Evolutionary conservation across 2,113 vertebrate species (phyloP).

Genomic region (Scomber scombrus): DNA sequence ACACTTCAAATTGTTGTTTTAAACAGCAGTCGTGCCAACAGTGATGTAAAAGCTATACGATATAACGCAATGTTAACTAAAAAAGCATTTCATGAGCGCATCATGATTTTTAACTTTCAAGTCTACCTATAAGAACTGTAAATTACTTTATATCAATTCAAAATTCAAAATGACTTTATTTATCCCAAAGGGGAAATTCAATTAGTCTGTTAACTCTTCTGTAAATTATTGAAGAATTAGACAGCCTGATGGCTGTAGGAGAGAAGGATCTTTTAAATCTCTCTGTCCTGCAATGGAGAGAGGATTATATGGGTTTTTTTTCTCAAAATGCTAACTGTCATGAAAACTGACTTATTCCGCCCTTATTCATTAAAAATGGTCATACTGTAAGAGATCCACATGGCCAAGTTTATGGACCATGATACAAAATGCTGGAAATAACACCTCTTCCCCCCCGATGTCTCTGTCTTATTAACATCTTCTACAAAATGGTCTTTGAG

Average conservation of each 20-base stretch:
- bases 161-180: no score
- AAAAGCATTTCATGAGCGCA: background rate
- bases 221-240: no score
- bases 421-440: background rate
- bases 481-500: no score
- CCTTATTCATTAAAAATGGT: background rate
- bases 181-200: no score
- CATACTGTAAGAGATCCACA: background rate
- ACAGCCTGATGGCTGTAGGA: no score
- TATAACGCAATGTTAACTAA: constrained; percentile 9
- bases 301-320: background rate
- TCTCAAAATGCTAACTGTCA: background rate
- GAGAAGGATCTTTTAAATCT: no score
- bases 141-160: background rate
- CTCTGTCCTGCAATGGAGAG: no score
- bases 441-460: no score
- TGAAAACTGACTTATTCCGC: background rate
- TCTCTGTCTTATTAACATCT: no score
- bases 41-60: constrained; percentile 20
- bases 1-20: constrained; percentile 58
- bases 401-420: background rate
- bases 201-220: no score
- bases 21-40: background rate
- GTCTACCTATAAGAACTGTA: background rate
- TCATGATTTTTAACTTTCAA: no score